Evolutionary conservation across 2,888 invertebrate genomes (phyloP).

Genomic region (Tromatobia lineatoria): DNA sequence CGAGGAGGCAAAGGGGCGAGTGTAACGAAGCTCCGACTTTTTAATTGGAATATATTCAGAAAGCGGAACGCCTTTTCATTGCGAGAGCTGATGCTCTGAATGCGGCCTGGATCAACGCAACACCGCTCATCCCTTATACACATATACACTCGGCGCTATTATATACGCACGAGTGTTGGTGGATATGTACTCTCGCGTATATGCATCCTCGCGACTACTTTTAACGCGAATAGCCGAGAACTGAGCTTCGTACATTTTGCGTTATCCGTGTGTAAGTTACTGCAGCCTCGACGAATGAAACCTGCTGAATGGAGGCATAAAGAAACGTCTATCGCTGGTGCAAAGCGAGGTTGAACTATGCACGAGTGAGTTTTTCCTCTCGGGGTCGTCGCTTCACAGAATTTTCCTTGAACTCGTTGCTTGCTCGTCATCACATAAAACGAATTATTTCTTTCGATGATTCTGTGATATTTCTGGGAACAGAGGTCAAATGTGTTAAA

Average conservation of each 20-base stretch:
- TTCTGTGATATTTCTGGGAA: background rate
- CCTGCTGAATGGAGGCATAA: slow-evolving; percentile 25
- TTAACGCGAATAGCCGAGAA: slow-evolving; percentile 48
- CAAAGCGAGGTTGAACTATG: slow-evolving; percentile 41
- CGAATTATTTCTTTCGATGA: slow-evolving; percentile 17
- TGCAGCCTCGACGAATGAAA: slow-evolving; percentile 25
- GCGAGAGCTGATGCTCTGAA: slow-evolving; percentile 82
- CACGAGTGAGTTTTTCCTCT: slow-evolving; percentile 27
- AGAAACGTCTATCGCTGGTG: slow-evolving; percentile 37
- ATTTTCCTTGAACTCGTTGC: slow-evolving; percentile 18
- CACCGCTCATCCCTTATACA: slow-evolving; percentile 64
- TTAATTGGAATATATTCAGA: slow-evolving; percentile 85
- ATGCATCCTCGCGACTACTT: slow-evolving; percentile 21
- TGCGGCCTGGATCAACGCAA: slow-evolving; percentile 81
- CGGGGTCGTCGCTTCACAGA: slow-evolving; percentile 12
- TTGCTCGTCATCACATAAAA: slow-evolving; percentile 22
- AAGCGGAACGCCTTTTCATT: slow-evolving; percentile 85
- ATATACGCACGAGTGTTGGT: slow-evolving; percentile 32
- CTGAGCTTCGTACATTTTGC: slow-evolving; percentile 34
- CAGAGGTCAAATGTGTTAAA: slow-evolving; percentile 1
- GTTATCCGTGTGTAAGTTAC: slow-evolving; percentile 33
- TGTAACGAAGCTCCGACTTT: slow-evolving; percentile 85
- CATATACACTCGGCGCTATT: slow-evolving; percentile 38
- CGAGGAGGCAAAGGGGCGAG: slow-evolving; percentile 78
- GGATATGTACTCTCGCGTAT: background rate